A percentile compares a stretch with the other conserved stretches of the same genome.
phyloP scores from a whole-genome alignment of 2,797 vertebrate genomes.

The Sebastes vulpes region DNA sequence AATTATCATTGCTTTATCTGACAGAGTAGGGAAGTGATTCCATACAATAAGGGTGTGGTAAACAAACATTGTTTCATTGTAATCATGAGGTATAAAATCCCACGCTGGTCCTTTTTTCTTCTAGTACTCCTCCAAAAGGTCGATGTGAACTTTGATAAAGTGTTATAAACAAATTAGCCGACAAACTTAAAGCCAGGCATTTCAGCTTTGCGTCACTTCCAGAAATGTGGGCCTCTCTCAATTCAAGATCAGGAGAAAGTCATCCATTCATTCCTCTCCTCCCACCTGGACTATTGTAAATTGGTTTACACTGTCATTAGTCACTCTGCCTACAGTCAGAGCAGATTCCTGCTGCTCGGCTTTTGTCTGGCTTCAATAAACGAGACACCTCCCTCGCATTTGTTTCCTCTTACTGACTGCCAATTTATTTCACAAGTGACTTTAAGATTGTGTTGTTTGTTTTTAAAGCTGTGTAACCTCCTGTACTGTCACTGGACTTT shows the following conservation, averaged over 20 bases:
- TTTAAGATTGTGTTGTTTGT: background rate
- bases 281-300: conserved; percentile 25
- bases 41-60: background rate
- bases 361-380: conserved; percentile 29
- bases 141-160: background rate
- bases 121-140: background rate
- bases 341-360: conserved; percentile 1
- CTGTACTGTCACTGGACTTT: background rate
- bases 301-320: conserved; percentile 19
- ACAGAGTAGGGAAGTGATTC: background rate
- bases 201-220: background rate
- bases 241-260: conserved; percentile 14
- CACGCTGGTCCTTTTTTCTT: background rate
- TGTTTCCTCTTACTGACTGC: background rate
- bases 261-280: conserved; percentile 16
- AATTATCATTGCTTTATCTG: background rate
- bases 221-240: conserved; percentile 4
- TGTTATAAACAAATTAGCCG: background rate
- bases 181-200: conserved; percentile 1
- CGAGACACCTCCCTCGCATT: background rate
- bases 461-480: background rate
- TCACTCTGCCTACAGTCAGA: conserved; percentile 31
- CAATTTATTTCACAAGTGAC: background rate
- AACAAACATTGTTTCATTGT: background rate
- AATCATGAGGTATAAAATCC: background rate